phyloP scores from a whole-genome alignment of 2,113 vertebrate genomes.

The Protobothrops flavoviridis region DNA sequence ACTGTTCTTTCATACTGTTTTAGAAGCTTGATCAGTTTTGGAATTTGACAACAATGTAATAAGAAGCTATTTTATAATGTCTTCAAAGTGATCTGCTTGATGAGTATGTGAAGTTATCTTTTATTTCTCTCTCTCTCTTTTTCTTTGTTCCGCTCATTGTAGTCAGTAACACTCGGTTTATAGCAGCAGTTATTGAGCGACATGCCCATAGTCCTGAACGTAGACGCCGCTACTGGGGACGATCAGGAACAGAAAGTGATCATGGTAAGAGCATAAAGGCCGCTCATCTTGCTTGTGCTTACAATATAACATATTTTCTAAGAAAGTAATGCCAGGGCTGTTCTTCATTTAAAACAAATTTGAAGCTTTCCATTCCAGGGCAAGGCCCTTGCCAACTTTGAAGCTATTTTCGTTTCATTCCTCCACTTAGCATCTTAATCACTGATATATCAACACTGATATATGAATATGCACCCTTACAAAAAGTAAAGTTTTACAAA shows the following conservation, averaged over 20 bases:
- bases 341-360: not conserved
- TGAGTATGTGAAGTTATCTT: not conserved
- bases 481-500: fast-evolving
- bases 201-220: constrained; percentile 95
- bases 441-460: not conserved
- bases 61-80: not conserved
- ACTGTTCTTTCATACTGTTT: not conserved
- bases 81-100: not conserved
- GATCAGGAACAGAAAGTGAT: constrained; percentile 95
- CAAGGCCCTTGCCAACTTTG: not conserved
- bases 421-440: not conserved
- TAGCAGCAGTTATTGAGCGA: constrained; percentile 94
- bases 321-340: not conserved
- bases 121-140: not conserved
- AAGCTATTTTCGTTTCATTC: not conserved
- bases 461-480: not conserved
- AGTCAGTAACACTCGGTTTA: constrained; percentile 98
- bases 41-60: not conserved
- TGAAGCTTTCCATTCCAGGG: not conserved
- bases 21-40: not conserved
- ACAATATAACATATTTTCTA: fast-evolving
- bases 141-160: constrained; percentile 24
- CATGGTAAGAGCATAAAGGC: constrained; percentile 79
- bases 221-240: constrained; percentile 93
- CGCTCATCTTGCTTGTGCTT: not conserved